Base-by-base conservation (phyloP, 2,888 invertebrate species). In the Eupeodes latifasciatus region DNA sequence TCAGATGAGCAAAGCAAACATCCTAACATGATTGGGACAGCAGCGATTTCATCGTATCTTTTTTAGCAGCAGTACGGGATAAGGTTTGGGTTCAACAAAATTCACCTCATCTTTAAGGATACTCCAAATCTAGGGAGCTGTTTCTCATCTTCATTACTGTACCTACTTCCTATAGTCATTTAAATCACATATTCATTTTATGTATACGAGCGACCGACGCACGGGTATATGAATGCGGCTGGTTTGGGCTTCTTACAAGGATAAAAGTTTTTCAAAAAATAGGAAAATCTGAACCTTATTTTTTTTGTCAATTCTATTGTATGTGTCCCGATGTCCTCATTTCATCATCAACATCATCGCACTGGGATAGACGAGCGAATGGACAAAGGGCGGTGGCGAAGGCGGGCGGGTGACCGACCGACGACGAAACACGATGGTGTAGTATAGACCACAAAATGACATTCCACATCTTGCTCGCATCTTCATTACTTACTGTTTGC, bases 381-480 rank as follows among this genome's bases (percentile, higher is more conserved):
- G 16, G 36, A 27, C 40, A 6, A 9, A 40, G 2, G 74, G n/a
- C 27, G 27, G 27, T 27, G 27, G 27, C 19, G 19, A 19, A 19
- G 19, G 19, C 27, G 27, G 27, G 27, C 27, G 27, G 27, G 27
- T 27, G 27, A 27, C 27, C 27, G 27, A 27, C 27, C 27, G 27
- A 27, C 27, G 1, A 27, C 27, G 27, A n/a, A n/a, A n/a, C 3
- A 27, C 27, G 27, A 3, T 2, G 27, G 27, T 3, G 27, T 27
- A 19, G 64, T 16, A 64, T 44, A 47, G 80, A 66, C 66, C 44
- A 74, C 27, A 62, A 79, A 71, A 79, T 79, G 74, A 64, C 69
- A 80, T 74, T 78, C 36, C 71, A 49, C 85, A 79, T 75, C 79
- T 79, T 79, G 75, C 74, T 81, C 67, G 72, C 77, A 86, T 86